These are phyloP conservation scores for Tichodroma muraria DNA, from an alignment of 2,113 vertebrate genomes.

Conservation along the genomic window DNA sequence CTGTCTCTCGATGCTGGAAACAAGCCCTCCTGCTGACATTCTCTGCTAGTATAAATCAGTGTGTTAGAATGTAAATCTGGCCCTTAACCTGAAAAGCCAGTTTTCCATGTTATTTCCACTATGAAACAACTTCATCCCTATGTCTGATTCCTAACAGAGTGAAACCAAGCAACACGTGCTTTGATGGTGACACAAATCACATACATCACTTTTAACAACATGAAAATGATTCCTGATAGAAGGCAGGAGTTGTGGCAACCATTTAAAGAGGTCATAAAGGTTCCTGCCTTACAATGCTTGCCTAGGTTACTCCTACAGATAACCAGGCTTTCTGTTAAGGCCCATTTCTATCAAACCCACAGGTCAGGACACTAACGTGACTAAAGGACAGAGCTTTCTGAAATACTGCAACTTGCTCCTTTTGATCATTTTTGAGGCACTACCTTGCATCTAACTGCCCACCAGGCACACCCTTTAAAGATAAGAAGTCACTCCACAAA, in stretches of 20 bases:
- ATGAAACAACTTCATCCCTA: background rate
- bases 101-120: background rate
- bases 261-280: background rate
- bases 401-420: background rate
- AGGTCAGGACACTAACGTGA: background rate
- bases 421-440: background rate
- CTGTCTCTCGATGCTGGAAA: background rate
- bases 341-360: background rate
- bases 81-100: background rate
- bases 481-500: background rate
- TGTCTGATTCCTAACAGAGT: background rate
- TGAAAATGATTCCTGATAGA: background rate
- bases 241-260: background rate
- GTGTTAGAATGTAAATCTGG: background rate
- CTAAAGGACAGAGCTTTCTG: background rate
- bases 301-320: background rate
- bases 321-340: background rate
- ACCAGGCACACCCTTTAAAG: background rate
- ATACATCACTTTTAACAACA: background rate
- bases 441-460: background rate
- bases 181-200: background rate
- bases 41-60: background rate
- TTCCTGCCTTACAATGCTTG: background rate
- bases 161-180: background rate
- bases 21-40: background rate